Percentiles rank a stretch among this genome's conserved stretches.
Conservation (phyloP, 2,797 vertebrate species). For the Orientallactaga sibirica region DNA sequence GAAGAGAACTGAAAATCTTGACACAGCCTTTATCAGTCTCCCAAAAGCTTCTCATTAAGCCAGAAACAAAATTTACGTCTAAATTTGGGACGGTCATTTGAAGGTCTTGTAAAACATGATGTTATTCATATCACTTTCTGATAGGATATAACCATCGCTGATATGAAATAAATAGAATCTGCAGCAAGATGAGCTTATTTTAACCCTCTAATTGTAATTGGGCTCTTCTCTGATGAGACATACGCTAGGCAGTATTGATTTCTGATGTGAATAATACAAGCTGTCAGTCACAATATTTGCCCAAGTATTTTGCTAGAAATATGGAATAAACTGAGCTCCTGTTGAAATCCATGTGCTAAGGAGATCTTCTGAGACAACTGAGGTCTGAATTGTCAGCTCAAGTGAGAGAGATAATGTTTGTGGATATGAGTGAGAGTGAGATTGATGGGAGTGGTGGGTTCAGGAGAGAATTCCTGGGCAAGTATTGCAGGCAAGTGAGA, state of each 20-base stretch:
- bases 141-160: neutral
- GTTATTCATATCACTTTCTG: slow-evolving; percentile 22
- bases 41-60: slow-evolving; percentile 50
- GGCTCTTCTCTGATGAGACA: neutral
- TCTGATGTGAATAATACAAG: neutral
- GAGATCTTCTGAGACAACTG: neutral
- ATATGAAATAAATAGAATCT: slow-evolving; percentile 18
- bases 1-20: slow-evolving; percentile 26
- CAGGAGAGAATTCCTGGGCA: neutral
- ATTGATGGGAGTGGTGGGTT: neutral
- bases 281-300: neutral
- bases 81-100: slow-evolving; percentile 46
- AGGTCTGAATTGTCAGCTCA: neutral
- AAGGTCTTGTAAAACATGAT: slow-evolving; percentile 35
- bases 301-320: slow-evolving; percentile 33
- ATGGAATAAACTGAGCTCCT: neutral
- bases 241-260: neutral
- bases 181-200: slow-evolving; percentile 23
- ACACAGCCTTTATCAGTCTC: neutral
- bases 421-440: neutral
- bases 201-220: slow-evolving; percentile 19
- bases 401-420: neutral
- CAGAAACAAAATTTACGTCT: slow-evolving; percentile 52
- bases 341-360: neutral
- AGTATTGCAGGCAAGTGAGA: neutral